phyloP scores from a whole-genome alignment of 2,888 invertebrate species.

The Chrysotoxum bicinctum region DNA sequence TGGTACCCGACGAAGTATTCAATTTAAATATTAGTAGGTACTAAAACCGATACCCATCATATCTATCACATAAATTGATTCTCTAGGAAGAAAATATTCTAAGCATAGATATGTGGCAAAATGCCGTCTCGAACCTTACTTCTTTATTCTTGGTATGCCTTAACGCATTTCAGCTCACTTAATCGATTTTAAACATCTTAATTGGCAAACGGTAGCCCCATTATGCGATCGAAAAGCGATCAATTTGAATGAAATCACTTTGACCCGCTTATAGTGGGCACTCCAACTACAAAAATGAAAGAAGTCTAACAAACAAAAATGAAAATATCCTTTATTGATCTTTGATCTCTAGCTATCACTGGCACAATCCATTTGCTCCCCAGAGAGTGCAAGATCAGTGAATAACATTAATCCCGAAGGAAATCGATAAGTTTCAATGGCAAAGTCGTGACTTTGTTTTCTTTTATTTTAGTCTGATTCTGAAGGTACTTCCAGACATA shows the following conservation, averaged over 20 bases:
- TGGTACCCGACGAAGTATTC: too few species aligned
- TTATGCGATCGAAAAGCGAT: constrained; percentile 16
- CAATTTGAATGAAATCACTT: constrained; percentile 41
- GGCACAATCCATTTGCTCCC: constrained; percentile 47
- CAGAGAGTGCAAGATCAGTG: constrained; percentile 32
- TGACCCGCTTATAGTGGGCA: not conserved
- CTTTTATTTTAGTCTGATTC: not conserved
- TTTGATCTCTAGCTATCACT: constrained; percentile 25
- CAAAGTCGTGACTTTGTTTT: constrained; percentile 58
- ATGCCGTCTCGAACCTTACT: too few species aligned
- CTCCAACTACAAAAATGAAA: not conserved
- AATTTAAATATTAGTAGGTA: too few species aligned
- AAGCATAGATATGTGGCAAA: too few species aligned
- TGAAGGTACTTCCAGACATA: not conserved
- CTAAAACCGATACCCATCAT: too few species aligned
- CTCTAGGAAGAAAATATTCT: too few species aligned
- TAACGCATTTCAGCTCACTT: not conserved
- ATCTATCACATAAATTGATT: too few species aligned
- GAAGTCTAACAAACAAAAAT: constrained; percentile 32
- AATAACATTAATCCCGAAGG: constrained; percentile 51
- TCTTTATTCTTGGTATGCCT: too few species aligned
- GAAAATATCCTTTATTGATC: constrained; percentile 25
- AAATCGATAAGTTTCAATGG: constrained; percentile 60
- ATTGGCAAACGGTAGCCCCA: constrained; percentile 34
- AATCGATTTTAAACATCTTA: not conserved